Conservation (phyloP, 2,888 invertebrate genomes). For the Aleiodes testaceus region DNA sequence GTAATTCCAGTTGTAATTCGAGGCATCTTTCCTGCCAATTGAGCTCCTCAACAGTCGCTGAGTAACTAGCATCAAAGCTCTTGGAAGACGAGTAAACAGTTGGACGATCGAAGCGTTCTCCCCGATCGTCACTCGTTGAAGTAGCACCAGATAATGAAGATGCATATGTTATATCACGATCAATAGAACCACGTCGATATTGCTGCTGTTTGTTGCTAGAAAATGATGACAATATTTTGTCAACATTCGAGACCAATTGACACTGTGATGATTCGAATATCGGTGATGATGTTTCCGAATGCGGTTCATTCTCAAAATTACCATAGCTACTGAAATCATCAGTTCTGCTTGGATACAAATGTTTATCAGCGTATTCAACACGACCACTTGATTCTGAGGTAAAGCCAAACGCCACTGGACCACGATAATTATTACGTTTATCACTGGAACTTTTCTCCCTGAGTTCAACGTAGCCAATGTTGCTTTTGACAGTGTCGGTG, state of each 20-base stretch:
- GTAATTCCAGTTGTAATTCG: conserved; percentile 88
- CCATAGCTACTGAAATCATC: conserved; percentile 38
- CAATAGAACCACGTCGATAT: conserved; percentile 42
- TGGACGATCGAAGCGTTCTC: conserved; percentile 68
- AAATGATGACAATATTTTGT: conserved; percentile 36
- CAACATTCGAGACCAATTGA: conserved; percentile 37
- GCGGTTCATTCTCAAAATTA: conserved; percentile 42
- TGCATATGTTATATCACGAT: conserved; percentile 41
- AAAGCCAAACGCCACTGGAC: conserved; percentile 62
- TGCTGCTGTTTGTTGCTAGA: conserved; percentile 38
- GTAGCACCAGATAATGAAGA: conserved; percentile 41
- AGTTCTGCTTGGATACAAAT: conserved; percentile 30
- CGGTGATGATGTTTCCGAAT: conserved; percentile 43
- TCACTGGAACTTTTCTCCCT: conserved; percentile 55
- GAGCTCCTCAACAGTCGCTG: conserved; percentile 73
- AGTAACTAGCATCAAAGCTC: conserved; percentile 67
- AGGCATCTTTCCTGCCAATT: conserved; percentile 94
- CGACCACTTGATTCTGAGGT: conserved; percentile 69
- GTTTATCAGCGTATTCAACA: conserved; percentile 66
- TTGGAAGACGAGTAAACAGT: conserved; percentile 64
- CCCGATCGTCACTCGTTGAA: conserved; percentile 60
- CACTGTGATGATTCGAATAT: conserved; percentile 22
- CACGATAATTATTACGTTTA: conserved; percentile 36
- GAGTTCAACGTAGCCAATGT: conserved; percentile 67
- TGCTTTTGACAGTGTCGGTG: conserved; percentile 60